A percentile compares a stretch with the other conserved stretches of the same genome.
Conservation (phyloP, 2,797 vertebrate species). For the Eulemur coronatus region DNA sequence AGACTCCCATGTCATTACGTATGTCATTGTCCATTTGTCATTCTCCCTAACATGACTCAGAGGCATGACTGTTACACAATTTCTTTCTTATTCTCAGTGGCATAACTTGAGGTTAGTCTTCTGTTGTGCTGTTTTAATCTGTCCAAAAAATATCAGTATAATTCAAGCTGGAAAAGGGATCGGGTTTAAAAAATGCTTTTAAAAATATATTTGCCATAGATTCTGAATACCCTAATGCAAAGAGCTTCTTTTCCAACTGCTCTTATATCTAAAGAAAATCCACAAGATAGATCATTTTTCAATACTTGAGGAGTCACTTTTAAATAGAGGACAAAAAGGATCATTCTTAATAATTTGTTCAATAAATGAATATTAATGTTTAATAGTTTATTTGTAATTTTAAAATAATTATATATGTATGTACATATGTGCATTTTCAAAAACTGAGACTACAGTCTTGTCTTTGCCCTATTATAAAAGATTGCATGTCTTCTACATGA, state of each 20-base stretch:
- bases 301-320: background rate
- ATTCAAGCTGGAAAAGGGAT: background rate
- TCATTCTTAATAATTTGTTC: background rate
- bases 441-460: background rate
- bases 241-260: background rate
- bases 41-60: background rate
- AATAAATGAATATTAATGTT: background rate
- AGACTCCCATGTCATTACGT: conserved; percentile 24
- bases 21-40: conserved; percentile 58
- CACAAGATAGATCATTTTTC: background rate
- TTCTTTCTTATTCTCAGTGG: conserved; percentile 34
- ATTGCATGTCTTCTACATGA: background rate
- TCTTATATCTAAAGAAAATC: background rate
- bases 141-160: background rate
- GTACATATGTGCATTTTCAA: background rate
- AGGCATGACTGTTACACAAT: conserved; percentile 3
- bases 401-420: background rate
- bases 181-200: background rate
- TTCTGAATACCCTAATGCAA: background rate
- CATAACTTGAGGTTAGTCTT: conserved; percentile 3
- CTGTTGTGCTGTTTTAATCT: background rate
- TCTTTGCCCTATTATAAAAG: background rate
- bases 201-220: background rate
- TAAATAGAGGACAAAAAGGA: background rate
- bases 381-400: background rate